Base-by-base conservation (phyloP, 1,140 invertebrate genomes). In the Lineus longissimus region DNA sequence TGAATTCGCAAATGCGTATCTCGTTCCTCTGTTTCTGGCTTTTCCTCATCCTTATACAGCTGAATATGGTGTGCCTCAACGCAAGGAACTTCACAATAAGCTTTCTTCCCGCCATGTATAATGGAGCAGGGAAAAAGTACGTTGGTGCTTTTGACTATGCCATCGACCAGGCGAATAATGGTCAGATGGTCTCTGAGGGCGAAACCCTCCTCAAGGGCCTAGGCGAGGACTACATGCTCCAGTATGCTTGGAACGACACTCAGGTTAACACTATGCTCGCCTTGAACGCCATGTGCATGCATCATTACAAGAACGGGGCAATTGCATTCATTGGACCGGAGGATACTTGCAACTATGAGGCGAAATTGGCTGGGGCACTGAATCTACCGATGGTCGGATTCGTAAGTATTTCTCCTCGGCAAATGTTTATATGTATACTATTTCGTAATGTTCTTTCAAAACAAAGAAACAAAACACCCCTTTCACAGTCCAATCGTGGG, bases 331-430 rank as follows among this genome's bases (percentile, higher is more conserved):
- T 98, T 74, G 95, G 95, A 2, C 95, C 94, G 0, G 94, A 97
- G 81, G 91, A 91, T 25, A 88, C 89, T 27, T 98, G 95, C 80
- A 86, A 89, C 70, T 92, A 93, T 1, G 94, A 97, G 77, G 94
- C 94, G 2, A 93, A 93, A 63, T 88, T 97, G 61, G 90, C 95
- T 9, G 90, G 94, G 70, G 90, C 94, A 11, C 86, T 90, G 73
- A 95, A 97, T 82, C 87, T 95, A 77, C 94, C 95, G 36, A 96
- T 97, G 91, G 94, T 98, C 79, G 94, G 93, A 73, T 96, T 95
- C 82, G 94, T 96, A 84, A 91, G 92, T 74, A 66, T n/a, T 25
- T 22, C n/a, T 9, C 19, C 11, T 43, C 11, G 19, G 19, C 11
- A 43, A 19, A 43, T 43, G 40, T 13, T 19, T 43, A 13, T 43